phyloP scores from a whole-genome alignment of 2,113 vertebrate genomes.

The Steatornis caripensis region DNA sequence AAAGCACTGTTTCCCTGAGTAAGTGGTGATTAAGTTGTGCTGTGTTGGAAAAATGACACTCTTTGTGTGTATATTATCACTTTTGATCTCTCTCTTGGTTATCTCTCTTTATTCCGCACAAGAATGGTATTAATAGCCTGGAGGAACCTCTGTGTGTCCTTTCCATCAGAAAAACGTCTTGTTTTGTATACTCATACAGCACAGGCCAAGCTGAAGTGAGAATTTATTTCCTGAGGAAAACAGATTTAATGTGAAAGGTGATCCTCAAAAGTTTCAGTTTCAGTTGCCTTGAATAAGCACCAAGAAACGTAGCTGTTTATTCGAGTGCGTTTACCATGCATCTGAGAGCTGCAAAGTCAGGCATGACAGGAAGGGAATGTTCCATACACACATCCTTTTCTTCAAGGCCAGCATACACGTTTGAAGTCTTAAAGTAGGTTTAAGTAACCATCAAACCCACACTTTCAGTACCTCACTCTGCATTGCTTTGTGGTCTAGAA shows the following conservation, averaged over 20 bases:
- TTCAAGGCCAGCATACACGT: neutral
- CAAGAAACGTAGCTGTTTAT: neutral
- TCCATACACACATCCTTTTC: neutral
- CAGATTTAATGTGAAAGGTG: constrained; percentile 29
- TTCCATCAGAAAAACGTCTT: constrained; percentile 2
- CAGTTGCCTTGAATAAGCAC: neutral
- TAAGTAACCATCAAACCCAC: neutral
- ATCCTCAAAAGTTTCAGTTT: constrained; percentile 18
- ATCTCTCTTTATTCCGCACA: neutral
- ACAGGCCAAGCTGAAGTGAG: neutral
- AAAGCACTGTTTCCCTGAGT: neutral
- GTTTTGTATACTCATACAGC: constrained; percentile 3
- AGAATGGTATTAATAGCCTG: neutral
- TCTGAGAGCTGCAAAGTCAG: neutral
- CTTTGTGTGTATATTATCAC: neutral
- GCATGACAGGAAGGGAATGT: neutral
- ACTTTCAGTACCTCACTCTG: neutral
- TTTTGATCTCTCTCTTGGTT: neutral
- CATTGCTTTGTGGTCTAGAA: neutral
- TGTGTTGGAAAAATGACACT: neutral
- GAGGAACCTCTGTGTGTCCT: neutral
- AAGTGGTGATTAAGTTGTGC: neutral
- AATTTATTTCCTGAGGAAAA: constrained; percentile 30
- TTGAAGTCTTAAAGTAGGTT: neutral
- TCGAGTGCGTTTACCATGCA: neutral